Conservation (phyloP, 2,797 vertebrate genomes). For the Galago senegalensis region DNA sequence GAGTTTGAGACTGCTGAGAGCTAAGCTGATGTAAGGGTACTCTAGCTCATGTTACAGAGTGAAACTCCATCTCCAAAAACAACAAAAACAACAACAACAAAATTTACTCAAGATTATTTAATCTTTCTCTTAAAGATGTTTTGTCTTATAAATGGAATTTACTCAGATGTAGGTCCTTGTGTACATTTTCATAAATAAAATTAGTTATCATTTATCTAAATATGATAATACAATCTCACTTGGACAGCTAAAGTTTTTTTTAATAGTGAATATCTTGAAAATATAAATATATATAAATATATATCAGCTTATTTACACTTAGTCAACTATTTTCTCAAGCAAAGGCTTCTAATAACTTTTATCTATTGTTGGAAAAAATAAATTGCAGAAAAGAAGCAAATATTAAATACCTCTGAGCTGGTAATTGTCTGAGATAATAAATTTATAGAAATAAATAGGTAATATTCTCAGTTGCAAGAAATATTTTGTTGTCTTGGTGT, state of each 20-base stretch:
- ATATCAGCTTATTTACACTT: neutral
- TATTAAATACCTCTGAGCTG: constrained; percentile 44
- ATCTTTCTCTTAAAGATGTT: neutral
- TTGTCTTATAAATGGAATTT: constrained; percentile 3
- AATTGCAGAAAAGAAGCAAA: constrained; percentile 43
- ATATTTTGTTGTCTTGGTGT: constrained; percentile 64
- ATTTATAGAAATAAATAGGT: constrained; percentile 66
- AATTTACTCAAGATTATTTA: neutral
- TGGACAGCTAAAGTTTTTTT: neutral
- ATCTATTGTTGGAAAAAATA: neutral
- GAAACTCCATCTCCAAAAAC: too few species aligned
- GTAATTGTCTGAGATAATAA: constrained; percentile 62
- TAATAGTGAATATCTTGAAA: neutral
- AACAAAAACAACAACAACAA: neutral
- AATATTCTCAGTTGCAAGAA: constrained; percentile 65
- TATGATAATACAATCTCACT: neutral
- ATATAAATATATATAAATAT: neutral
- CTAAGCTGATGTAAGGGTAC: too few species aligned
- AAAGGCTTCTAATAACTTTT: neutral
- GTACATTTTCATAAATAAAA: constrained; percentile 16
- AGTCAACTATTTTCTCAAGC: constrained; percentile 10
- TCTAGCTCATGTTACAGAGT: too few species aligned
- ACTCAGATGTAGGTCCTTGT: neutral
- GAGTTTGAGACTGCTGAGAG: too few species aligned
- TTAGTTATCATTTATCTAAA: neutral